These are phyloP conservation scores for Pogonomyrmex barbatus DNA, from an alignment of 1,140 invertebrate species.

Conservation along the genomic window DNA sequence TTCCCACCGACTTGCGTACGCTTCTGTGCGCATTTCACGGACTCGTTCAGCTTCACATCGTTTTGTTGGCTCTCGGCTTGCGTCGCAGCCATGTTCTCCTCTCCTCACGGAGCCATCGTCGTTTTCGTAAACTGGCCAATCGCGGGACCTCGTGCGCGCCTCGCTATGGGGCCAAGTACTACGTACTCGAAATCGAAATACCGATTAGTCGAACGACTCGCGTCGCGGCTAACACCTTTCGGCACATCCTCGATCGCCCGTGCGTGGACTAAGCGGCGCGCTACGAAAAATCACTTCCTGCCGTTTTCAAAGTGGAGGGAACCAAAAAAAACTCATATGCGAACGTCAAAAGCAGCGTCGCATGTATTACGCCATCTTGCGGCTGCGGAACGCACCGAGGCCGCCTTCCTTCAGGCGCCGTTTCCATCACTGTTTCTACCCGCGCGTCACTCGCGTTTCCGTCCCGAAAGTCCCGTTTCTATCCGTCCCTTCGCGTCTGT, in stretches of 20 bases:
- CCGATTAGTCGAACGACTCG: conserved; percentile 74
- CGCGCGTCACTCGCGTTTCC: not conserved
- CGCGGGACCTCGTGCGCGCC: conserved; percentile 78
- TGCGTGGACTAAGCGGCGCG: conserved; percentile 64
- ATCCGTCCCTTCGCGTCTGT: not conserved
- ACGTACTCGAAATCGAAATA: conserved; percentile 77
- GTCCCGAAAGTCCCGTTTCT: not conserved
- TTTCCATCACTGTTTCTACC: conserved; percentile 23
- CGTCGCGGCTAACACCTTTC: conserved; percentile 65
- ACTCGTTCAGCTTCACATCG: conserved; percentile 86
- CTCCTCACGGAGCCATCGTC: conserved; percentile 82
- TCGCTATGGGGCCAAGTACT: conserved; percentile 70
- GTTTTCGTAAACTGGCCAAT: conserved; percentile 81
- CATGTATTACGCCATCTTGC: conserved; percentile 79
- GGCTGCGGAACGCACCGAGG: conserved; percentile 27
- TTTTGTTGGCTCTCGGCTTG: conserved; percentile 88
- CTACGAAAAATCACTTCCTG: conserved; percentile 72
- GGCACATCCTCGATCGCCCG: conserved; percentile 67
- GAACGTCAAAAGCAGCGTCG: conserved; percentile 83
- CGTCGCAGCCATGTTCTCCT: conserved; percentile 87
- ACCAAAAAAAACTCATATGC: conserved; percentile 76
- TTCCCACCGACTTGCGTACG: conserved; percentile 82
- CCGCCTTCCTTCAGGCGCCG: not conserved
- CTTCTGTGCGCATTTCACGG: conserved; percentile 85
- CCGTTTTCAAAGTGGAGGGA: conserved; percentile 71